Evolutionary conservation across 1,140 invertebrate genomes (phyloP), one percentile per base, ranked within the genome.

Genomic region (Drosophila lacteicornis): DNA sequence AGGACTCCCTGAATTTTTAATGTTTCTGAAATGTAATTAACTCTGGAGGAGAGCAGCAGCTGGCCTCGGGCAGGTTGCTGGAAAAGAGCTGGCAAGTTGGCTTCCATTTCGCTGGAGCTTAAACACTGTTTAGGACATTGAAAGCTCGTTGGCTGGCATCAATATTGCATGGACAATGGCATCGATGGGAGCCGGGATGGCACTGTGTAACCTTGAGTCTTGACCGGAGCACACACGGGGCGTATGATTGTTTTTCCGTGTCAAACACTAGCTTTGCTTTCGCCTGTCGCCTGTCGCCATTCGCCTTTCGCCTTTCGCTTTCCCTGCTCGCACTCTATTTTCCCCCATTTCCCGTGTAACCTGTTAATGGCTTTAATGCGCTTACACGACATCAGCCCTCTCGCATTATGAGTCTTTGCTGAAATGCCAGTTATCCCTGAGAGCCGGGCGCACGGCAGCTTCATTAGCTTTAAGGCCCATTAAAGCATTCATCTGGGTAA

Each of bases 291-390:
- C 25, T 5, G 13, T 36, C 12, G 4, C 33, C 45, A 4, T 19
- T 49, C 25, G 15, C 11, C 25, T 2, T 11, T 36, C 12, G 4
- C 8, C 51, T 45, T 61, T 25, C 57, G 15, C 63, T 66, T 61
- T 62, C 40, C 17, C 36, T 69, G 33, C 13, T 40, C 17, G 15
- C 47, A 25, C 9, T 45, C 36, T 70, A 22, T 43, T 33, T 53
- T 25, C 27, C 27, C 63, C 43, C 58, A 33, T 57, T 57, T 47
- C 15, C n/a, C 50, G 30, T 63, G 43, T 56, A 22, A 25, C 56
- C 60, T 75, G 68, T 79, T 80, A 80, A 80, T 80, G 78, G 77
- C 76, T 80, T 74, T 59, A 79, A 75, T 75, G 78, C 69, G 78
- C 79, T 80, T 80, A 79, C 77, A 79, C 76, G 76, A 79, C 77